Percentiles rank a stretch among this genome's conserved stretches.
These are phyloP conservation scores for Linyphia triangularis DNA, from an alignment of 2,888 invertebrate genomes.

Conservation along the genomic window DNA sequence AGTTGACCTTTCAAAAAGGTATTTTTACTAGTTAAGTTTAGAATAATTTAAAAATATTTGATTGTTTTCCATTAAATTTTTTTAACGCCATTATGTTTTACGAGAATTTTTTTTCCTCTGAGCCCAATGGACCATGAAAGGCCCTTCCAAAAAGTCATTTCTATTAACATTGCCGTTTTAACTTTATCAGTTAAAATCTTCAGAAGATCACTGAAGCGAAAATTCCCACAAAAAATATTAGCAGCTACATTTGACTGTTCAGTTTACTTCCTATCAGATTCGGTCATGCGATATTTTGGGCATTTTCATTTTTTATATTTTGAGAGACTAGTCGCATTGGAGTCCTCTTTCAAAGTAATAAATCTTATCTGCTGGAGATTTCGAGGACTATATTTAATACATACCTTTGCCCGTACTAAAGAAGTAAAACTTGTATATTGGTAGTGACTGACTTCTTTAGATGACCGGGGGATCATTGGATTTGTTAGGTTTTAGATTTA, in stretches of 20 bases:
- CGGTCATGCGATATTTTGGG: not conserved
- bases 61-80: no score
- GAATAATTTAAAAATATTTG: no score
- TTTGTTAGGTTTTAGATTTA: no score
- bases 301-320: not conserved
- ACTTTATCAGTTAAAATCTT: not conserved
- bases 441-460: not conserved
- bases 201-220: slow-evolving; percentile 4
- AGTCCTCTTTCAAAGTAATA: slow-evolving; percentile 1
- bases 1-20: no score
- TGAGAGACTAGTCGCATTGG: no score
- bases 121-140: no score
- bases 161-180: not conserved
- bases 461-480: no score
- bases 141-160: no score
- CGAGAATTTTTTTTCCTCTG: no score
- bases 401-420: not conserved
- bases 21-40: no score
- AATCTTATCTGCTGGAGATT: slow-evolving; percentile 18
- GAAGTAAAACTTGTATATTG: slow-evolving; percentile 30
- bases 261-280: no score
- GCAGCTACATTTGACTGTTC: not conserved
- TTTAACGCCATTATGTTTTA: no score
- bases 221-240: slow-evolving; percentile 15
- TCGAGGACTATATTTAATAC: slow-evolving; percentile 26